Evolutionary conservation across 2,888 invertebrate genomes (phyloP), one percentile per base, ranked within the genome.

Genomic region (Brachypalpus laphriformis): DNA sequence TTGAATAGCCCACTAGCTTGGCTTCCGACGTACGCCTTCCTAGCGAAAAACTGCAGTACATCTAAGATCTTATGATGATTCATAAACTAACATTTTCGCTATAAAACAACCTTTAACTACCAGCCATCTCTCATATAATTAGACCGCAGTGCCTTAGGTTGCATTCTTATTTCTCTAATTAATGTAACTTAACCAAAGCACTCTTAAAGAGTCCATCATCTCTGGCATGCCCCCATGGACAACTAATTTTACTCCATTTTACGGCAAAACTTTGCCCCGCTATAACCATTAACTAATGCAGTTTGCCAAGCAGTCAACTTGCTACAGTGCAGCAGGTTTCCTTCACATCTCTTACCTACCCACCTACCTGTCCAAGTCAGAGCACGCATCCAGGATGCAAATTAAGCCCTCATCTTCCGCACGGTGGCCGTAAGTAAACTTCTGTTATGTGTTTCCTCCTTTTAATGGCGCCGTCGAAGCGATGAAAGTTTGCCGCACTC

Each of bases 321-420:
- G 45, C n/a, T 77, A 77, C 77, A 71, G 51, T 25, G 25, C 5
- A n/a, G 25, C 25, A 25, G 25, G n/a, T 59, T 45, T 71, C 8
- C 37, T 34, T 34, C 37, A n/a, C 63, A 61, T 40, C 51, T 51
- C 22, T 34, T 56, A 9, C 8, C 14, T 56, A n/a, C 18, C 1
- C 22, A 34, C n/a, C 8, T 56, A 78, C 71, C 65, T 75, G 75
- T 40, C 68, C 66, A 28, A 72, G 71, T 77, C 59, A 61, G 28
- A 66, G 82, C 66, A 82, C 82, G 82, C 82, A 82, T 82, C 40
- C 72, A 18, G 72, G 78, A 82, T 82, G 82, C 82, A 82, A 82
- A 82, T 82, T 82, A 82, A 82, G 82, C 78, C 77, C 72, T 77
- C 77, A 77, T 77, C 77, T 82, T 82, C 66, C 72, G 82, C 82